Evolutionary conservation across 2,797 vertebrate genomes (phyloP), one percentile per base, ranked within the genome.

Genomic region (Ataeniobius toweri): DNA sequence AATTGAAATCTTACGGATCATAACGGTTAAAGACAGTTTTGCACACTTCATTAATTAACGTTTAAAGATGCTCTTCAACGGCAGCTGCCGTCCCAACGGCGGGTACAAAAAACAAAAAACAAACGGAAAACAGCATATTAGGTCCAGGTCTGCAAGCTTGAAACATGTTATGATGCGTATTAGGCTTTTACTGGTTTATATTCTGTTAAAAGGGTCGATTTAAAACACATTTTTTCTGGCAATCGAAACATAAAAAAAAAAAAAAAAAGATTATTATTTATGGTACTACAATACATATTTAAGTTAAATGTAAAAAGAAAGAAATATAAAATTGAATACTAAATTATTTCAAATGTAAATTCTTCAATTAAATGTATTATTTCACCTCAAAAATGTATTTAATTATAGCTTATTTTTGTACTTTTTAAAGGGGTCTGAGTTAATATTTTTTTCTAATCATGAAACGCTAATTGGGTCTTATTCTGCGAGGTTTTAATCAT

Each of bases 1-100:
- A 94, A 96, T 95, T 95, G 95, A 96, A 94, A 95, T 87, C 93
- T 94, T 89, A 86, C 85, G 91, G 96, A 96, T 96, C 94, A 84
- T 91, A 95, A 96, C 96, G 94, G 96, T 96, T 97, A 94, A 94
- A 93, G 88, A 90, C 92, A 89, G 93, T 94, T 94, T 95, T 94
- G 91, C 95, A 96, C 95, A 96, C 96, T 96, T 97, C 95, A 93
- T 93, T 96, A 96, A 96, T 95, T 96, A 94, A 87, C 91, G 95
- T 94, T 65, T 95, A 94, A 95, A 95, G 95, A 94, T 88, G 94
- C 94, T 92, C 94, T 94, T 95, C 94, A 95, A 96, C 95, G 91
- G 95, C 92, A 97, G 95, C 96, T 97, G 97, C 94, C 91, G 94
- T 88, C 86, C 91, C 41, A 91, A 90, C 88, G 77, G 86, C 85